Conservation (phyloP, 64 coral and sea anemone genomes). For the Montipora foliosa region DNA sequence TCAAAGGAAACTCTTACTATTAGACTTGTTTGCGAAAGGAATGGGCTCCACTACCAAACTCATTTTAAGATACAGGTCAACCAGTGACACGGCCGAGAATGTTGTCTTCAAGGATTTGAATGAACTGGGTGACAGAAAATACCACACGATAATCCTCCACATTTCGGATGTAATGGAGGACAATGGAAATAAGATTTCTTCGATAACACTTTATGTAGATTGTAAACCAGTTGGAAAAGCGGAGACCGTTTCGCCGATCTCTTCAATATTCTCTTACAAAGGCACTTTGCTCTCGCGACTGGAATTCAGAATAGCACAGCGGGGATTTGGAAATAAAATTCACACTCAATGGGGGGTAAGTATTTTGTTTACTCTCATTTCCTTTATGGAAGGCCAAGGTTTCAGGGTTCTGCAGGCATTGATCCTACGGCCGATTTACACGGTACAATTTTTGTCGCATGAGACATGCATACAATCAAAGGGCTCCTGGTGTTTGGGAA, state of each 20-base stretch:
- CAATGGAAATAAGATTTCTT: slow-evolving; percentile 50
- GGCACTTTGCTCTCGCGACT: slow-evolving; percentile 72
- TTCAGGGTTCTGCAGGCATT: too few species aligned
- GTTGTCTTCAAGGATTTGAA: slow-evolving; percentile 66
- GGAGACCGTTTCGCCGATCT: slow-evolving; percentile 60
- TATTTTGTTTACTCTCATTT: neutral
- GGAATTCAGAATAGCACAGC: slow-evolving; percentile 83
- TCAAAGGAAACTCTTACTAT: slow-evolving; percentile 46
- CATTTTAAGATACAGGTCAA: slow-evolving; percentile 68
- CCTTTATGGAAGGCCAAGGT: too few species aligned
- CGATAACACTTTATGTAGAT: slow-evolving; percentile 81
- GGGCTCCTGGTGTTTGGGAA: too few species aligned
- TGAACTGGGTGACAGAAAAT: slow-evolving; percentile 45
- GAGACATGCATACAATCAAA: too few species aligned
- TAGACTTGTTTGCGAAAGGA: slow-evolving; percentile 62
- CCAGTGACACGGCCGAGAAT: slow-evolving; percentile 30
- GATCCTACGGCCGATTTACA: too few species aligned
- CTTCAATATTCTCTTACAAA: slow-evolving; percentile 73
- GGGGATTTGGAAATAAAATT: neutral
- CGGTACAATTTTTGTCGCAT: too few species aligned
- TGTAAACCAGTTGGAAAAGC: slow-evolving; percentile 65
- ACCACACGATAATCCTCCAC: slow-evolving; percentile 74
- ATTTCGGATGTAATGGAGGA: slow-evolving; percentile 51
- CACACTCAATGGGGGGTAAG: slow-evolving; percentile 37
- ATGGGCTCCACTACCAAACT: slow-evolving; percentile 41